Evolutionary conservation across 2,888 invertebrate species (phyloP).

Genomic region (Falcaria lacertinaria): DNA sequence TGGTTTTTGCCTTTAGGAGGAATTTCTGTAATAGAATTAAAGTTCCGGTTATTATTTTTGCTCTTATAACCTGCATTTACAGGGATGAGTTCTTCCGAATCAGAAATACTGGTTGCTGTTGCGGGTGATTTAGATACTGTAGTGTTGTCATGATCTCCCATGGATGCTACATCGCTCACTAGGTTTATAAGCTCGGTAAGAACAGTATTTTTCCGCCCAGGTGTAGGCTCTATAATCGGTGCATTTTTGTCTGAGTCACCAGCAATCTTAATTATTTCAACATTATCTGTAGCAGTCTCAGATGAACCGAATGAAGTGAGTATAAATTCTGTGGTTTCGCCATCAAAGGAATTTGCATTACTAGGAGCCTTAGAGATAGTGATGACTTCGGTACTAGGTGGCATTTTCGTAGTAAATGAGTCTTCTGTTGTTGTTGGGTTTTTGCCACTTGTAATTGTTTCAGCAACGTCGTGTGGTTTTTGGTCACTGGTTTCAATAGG

Average conservation of each 20-base stretch:
- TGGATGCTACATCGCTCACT: constrained; percentile 69
- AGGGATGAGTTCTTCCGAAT: constrained; percentile 68
- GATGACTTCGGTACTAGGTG: constrained; percentile 39
- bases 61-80: constrained; percentile 69
- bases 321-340: constrained; percentile 64
- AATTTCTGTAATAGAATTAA: constrained; percentile 67
- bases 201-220: constrained; percentile 45
- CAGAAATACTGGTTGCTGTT: constrained; percentile 44
- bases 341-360: constrained; percentile 40
- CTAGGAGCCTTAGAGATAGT: constrained; percentile 36
- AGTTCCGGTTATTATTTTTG: constrained; percentile 66
- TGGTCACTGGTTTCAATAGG: constrained; percentile 70
- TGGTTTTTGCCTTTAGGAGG: constrained; percentile 54
- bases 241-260: constrained; percentile 47
- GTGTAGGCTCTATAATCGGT: constrained; percentile 48
- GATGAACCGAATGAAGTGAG: constrained; percentile 54
- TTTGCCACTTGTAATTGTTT: constrained; percentile 44
- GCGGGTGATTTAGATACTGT: constrained; percentile 24
- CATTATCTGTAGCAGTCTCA: constrained; percentile 57
- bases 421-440: constrained; percentile 36
- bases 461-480: constrained; percentile 57
- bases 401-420: constrained; percentile 27
- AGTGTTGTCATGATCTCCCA: constrained; percentile 56
- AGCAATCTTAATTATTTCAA: constrained; percentile 58
- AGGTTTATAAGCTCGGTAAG: constrained; percentile 63